Evolutionary conservation across 2,797 vertebrate genomes (phyloP), one percentile per base, ranked within the genome.

Genomic region (Gadopsis marmoratus): DNA sequence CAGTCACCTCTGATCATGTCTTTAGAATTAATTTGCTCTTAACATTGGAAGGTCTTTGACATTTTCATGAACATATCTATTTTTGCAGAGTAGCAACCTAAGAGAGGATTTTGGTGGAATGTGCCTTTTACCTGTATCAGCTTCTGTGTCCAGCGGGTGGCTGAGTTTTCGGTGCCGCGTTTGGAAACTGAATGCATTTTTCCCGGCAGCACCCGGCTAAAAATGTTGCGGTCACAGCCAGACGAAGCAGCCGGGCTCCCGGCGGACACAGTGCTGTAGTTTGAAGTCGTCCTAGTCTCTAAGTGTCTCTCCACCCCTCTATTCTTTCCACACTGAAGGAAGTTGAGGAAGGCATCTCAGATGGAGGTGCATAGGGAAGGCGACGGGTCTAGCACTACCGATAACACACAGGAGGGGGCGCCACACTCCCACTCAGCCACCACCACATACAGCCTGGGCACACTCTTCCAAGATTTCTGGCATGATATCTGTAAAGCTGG

Each of bases 281-380:
- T 43, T 71, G 48, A 55, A 43, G 39, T 76, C 69, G 29, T 64
- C 2, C 13, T 59, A 51, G 68, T 84, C 69, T 85, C 76, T 88
- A 92, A 92, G 91, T 89, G 81, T 92, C 65, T 91, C 81, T 92
- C 92, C 87, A 89, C 88, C 79, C 95, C 93, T 79, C 94, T 95
- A 89, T 95, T 97, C 91, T 97, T 93, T 96, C 91, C 95, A 95
- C 93, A 92, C 95, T 94, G 79, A 98, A 99, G 98, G 97, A 98
- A 98, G 96, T 96, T 99, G 95, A 97, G 98, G 96, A 99, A 98
- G 96, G 97, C 98, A 84, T 96, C 96, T 94, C 97, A 99, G 95
- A 96, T 98, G 97, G 98, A 98, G 96, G 97, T 97, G 85, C 97
- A 98, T 95, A 98, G 98, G 94, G 98, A 99, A 97, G 98, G 97